These are phyloP conservation scores for Bubo bubo DNA, from an alignment of 2,113 vertebrate genomes.

Conservation along the genomic window DNA sequence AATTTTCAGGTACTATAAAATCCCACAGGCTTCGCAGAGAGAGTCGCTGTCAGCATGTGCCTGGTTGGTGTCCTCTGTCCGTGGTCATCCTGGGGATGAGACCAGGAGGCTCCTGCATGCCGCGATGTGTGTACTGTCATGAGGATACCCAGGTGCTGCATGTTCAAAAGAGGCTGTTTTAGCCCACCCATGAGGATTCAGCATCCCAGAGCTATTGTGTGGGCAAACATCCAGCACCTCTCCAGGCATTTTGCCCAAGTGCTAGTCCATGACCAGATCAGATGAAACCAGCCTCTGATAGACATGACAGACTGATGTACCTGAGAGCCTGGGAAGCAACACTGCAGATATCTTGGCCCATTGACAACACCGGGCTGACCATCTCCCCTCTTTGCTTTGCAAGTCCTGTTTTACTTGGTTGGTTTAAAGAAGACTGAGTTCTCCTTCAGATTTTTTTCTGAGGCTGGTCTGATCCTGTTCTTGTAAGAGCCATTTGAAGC, in stretches of 20 bases:
- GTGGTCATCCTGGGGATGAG: not conserved
- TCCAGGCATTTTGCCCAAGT: accelerated
- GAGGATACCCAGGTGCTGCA: not conserved
- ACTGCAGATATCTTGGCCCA: not conserved
- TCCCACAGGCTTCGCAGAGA: not conserved
- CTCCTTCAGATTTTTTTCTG: not conserved
- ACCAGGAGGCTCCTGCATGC: not conserved
- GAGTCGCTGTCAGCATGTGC: accelerated
- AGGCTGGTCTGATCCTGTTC: not conserved
- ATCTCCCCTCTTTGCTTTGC: not conserved
- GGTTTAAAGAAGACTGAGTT: not conserved
- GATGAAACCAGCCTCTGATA: not conserved
- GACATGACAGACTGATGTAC: accelerated
- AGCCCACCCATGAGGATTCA: not conserved
- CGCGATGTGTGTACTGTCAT: accelerated
- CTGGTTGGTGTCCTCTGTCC: not conserved
- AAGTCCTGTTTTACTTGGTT: not conserved
- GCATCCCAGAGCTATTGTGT: accelerated
- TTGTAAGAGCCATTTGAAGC: not conserved
- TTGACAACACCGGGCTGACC: accelerated
- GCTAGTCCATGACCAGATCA: accelerated
- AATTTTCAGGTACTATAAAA: not conserved
- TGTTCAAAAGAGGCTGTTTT: not conserved
- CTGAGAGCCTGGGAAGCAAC: too few relatives aligned
- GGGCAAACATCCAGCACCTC: not conserved